Conservation (phyloP, 2,888 invertebrate species). For the Plebejus anna region DNA sequence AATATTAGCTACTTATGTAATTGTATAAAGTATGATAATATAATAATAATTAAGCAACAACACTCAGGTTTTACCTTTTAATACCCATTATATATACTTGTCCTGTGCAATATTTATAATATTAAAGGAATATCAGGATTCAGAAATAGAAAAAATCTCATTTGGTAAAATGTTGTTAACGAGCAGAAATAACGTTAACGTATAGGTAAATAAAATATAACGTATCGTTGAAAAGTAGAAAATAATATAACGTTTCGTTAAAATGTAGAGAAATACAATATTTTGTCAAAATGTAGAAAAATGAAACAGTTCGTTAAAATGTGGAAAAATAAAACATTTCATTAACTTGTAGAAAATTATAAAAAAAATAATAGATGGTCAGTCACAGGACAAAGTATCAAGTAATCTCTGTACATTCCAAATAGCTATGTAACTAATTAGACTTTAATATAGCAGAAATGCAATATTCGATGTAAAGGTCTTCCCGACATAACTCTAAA, state of each 20-base stretch:
- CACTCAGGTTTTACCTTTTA: not conserved
- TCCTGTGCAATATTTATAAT: not conserved
- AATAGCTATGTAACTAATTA: not conserved
- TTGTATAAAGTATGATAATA: not conserved
- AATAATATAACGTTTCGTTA: not conserved
- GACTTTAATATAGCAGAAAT: not conserved
- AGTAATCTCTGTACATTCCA: conserved; percentile 8
- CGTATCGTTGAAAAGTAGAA: not conserved
- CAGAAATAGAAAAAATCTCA: too few species aligned
- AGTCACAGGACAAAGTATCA: not conserved
- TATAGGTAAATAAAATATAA: not conserved
- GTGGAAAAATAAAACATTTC: not conserved
- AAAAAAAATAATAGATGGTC: not conserved
- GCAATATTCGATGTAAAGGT: conserved; percentile 9
- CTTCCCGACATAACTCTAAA: not conserved
- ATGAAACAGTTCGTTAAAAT: not conserved
- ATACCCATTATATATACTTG: not conserved
- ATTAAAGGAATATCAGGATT: too few species aligned
- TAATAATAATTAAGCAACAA: not conserved
- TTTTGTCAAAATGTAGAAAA: not conserved
- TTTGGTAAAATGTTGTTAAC: too few species aligned
- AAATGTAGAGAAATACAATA: not conserved
- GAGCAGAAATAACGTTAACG: not conserved
- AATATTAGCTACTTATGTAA: not conserved
- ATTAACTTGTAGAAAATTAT: not conserved